Evolutionary conservation across 2,797 vertebrate species (phyloP).

Genomic region (Protosalanx chinensis): DNA sequence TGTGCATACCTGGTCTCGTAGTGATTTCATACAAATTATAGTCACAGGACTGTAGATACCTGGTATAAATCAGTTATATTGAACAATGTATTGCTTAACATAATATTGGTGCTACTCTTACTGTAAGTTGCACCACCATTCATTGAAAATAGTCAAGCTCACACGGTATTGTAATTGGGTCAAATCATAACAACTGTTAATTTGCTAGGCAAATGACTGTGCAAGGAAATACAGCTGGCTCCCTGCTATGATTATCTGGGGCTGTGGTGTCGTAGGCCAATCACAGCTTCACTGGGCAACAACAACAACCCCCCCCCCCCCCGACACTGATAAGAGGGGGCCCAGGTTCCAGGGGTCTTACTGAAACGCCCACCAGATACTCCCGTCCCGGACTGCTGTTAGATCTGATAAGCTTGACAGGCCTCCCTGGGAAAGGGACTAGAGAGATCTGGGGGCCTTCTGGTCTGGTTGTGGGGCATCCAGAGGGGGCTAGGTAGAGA

Average conservation of each 20-base stretch:
- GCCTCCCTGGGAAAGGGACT: slow-evolving; percentile 4
- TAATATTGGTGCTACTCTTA: neutral
- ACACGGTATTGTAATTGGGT: slow-evolving; percentile 25
- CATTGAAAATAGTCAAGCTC: slow-evolving; percentile 8
- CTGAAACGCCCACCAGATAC: slow-evolving; percentile 10
- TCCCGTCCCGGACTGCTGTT: neutral
- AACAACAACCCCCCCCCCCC: slow-evolving; percentile 15
- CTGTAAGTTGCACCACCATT: neutral
- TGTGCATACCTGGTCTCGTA: neutral
- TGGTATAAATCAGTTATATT: neutral
- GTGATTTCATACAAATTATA: neutral
- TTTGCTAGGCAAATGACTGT: slow-evolving; percentile 58
- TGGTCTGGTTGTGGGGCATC: slow-evolving; percentile 12
- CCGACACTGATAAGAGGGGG: slow-evolving; percentile 50
- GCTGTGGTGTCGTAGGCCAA: neutral
- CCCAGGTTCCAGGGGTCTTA: slow-evolving; percentile 44
- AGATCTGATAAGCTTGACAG: slow-evolving; percentile 17
- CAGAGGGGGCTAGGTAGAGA: slow-evolving; percentile 21
- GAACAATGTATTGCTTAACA: neutral
- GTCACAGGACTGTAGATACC: slow-evolving; percentile 3
- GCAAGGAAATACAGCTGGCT: slow-evolving; percentile 41
- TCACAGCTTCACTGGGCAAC: slow-evolving; percentile 7
- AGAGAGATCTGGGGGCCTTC: slow-evolving; percentile 11
- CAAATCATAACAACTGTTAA: slow-evolving; percentile 45
- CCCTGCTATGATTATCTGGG: slow-evolving; percentile 20